Base-by-base conservation (phyloP, 1,140 invertebrate genomes). In the Hypsibius dujardini region DNA sequence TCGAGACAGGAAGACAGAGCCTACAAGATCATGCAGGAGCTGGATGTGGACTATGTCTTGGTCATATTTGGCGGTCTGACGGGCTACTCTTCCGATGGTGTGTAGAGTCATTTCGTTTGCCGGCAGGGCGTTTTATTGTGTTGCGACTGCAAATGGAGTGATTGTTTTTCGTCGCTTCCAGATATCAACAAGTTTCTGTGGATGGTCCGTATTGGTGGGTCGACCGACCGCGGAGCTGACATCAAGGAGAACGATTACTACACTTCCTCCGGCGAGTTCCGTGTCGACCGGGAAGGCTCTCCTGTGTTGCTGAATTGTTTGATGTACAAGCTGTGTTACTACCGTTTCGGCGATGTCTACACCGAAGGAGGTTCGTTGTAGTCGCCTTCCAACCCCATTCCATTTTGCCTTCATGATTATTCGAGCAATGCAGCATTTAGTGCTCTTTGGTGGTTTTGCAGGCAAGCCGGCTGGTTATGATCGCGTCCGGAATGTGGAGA, bases 191-290 rank as follows among this genome's bases (percentile, higher is more conserved):
- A 98, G 82, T 98, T 98, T 82, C 83, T 98, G 74, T 98, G 94
- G 94, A 98, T 98, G 94, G 94, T 98, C 2, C 85, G 94, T 73
- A 98, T 98, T 79, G 94, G 92, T 74, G 94, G 93, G 72, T 93
- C 90, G 77, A 98, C 93, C 42, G 92, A 95, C 73, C 85, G 88
- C 75, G 93, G 94, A 50, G 85, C 86, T 67, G 91, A 96, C 78
- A 97, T 98, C 75, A 90, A 92, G 77, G 95, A 98, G 81, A 87
- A 86, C 77, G 92, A 97, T 82, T 98, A 97, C 79, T 98, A 95
- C 81, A 93, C 91, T 47, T 84, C 89, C 0, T 87, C 86, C 72
- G 94, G 93, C 2, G 93, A 96, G 83, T 97, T 96, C 79, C 82
- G 92, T 73, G 88, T 95, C 2, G 94, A 97, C 77, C 87, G 87